Percentiles rank a stretch among this genome's conserved stretches.
Evolutionary conservation across 2,113 vertebrate species (phyloP).

Genomic region (Bothrops jararaca): DNA sequence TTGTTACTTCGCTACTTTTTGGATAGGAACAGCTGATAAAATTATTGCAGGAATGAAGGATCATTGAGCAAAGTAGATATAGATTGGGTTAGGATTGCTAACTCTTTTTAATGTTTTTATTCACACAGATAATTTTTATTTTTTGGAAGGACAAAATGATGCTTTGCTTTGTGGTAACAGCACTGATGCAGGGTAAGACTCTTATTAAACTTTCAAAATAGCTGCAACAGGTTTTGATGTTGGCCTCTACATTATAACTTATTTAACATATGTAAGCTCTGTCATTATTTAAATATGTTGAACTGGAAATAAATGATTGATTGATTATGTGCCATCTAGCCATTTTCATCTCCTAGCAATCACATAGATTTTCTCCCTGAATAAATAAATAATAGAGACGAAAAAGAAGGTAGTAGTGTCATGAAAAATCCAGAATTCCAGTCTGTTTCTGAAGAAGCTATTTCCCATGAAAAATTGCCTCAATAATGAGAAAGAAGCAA

Average conservation of each 20-base stretch:
- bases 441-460: neutral
- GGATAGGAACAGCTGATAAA: neutral
- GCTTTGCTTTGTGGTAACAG: conserved; percentile 86
- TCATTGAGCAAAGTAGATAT: neutral
- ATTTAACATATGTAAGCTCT: neutral
- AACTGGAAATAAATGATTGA: neutral
- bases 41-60: neutral
- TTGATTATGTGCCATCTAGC: neutral
- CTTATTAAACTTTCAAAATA: neutral
- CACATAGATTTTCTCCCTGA: neutral
- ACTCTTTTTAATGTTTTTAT: neutral
- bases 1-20: neutral
- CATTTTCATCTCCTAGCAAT: neutral
- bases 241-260: neutral
- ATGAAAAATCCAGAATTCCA: neutral
- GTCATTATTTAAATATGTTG: neutral
- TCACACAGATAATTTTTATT: conserved; percentile 73
- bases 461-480: neutral
- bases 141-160: conserved; percentile 70
- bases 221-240: too few relatives aligned
- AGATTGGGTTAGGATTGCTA: neutral
- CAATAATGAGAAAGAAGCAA: neutral
- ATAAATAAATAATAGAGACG: neutral
- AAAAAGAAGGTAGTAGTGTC: neutral
- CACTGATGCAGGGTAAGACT: conserved; percentile 84